phyloP scores from a whole-genome alignment of 2,113 vertebrate genomes.

The Paradisaea rubra region DNA sequence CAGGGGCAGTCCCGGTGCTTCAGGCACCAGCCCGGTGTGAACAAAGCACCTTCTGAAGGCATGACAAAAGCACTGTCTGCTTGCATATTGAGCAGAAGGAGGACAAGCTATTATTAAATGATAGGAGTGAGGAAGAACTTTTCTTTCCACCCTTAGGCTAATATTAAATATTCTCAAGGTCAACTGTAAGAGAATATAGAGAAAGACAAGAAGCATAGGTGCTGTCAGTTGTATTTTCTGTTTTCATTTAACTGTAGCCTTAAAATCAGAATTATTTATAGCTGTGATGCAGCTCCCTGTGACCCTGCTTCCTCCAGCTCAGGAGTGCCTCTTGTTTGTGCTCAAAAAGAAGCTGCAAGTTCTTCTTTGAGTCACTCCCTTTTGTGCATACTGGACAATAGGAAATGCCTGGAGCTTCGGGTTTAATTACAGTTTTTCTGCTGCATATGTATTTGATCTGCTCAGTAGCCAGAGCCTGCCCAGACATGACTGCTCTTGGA shows the following conservation, averaged over 20 bases:
- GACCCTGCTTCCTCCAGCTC: background rate
- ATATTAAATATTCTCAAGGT: constrained; percentile 53
- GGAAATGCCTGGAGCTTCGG: background rate
- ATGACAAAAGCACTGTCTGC: background rate
- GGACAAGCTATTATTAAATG: constrained; percentile 24
- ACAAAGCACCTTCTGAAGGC: background rate
- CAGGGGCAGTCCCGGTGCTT: background rate
- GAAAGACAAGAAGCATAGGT: constrained; percentile 40
- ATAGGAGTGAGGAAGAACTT: background rate
- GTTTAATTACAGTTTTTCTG: background rate
- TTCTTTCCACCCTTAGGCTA: constrained; percentile 21
- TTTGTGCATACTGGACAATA: background rate
- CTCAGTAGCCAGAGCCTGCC: background rate
- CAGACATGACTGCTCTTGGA: background rate
- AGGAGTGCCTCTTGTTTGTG: background rate
- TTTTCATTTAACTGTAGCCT: constrained; percentile 34
- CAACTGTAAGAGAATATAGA: constrained; percentile 35
- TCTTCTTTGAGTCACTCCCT: background rate
- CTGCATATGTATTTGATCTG: background rate
- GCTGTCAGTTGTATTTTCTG: constrained; percentile 34
- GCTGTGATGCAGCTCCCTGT: background rate
- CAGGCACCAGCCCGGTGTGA: background rate
- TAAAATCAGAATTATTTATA: constrained; percentile 52
- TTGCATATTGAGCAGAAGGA: background rate
- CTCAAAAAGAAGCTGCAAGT: background rate